Base-by-base conservation (phyloP, 1,140 invertebrate genomes). In the Drosophila littoralis region DNA sequence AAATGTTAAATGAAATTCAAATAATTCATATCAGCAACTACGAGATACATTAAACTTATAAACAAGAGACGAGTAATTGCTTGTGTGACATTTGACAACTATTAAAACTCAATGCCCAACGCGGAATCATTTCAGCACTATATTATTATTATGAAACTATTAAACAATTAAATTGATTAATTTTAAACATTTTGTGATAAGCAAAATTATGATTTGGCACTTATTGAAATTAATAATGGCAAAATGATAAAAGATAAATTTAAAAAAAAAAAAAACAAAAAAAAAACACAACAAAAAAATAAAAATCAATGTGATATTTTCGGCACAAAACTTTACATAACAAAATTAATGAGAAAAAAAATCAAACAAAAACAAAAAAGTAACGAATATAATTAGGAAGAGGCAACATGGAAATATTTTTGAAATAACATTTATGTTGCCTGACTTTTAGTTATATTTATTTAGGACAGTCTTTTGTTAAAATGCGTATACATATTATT, bases 141-240 rank as follows among this genome's bases (percentile, higher is more conserved):
- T 60, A 51, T 50, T 59, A 40, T 50, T 59, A 40, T 42, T 17
- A 15, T 64, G 68, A 58, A 65, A 55, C 65, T 35, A 35, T 63
- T 75, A 80, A 79, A 58, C 61, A 64, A 45, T 10, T 45, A 72
- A 60, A 46, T 61, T 77, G 81, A 77, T 80, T 85, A 77, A 90
- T 90, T 91, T 91, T 91, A 77, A 90, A 91, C 90, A 91, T 91
- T 91, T 91, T 91, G 90, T 91, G 90, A 91, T 91, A 84, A 28
- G 60, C 90, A 90, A 91, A 91, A 91, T 91, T 91, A 57, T 78
- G 69, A 73, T 89, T 88, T 79, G 84, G 77, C 85, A 76, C 84
- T 63, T 61, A 73, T 74, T 69, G 40, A 72, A 75, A 46, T 52
- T 54, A 50, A 71, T 64, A 55, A 54, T 35, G 33, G 48, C 13